Evolutionary conservation across 2,797 vertebrate species (phyloP).

Genomic region (Onychomys arenicola): DNA sequence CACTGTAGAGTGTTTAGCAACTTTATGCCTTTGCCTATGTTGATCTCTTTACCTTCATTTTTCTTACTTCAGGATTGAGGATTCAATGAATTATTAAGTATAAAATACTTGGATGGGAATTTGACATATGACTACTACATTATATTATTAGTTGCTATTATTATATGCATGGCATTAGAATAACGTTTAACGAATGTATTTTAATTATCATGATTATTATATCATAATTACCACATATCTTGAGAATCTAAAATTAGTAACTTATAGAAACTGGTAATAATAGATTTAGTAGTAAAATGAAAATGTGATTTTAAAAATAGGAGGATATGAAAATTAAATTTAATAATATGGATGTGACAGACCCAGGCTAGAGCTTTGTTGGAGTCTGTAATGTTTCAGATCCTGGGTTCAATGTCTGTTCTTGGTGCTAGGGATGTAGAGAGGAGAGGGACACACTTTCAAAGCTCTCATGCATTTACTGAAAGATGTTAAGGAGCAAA

Average conservation of each 20-base stretch:
- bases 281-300: background rate
- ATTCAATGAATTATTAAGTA: background rate
- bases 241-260: background rate
- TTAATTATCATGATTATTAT: conserved; percentile 13
- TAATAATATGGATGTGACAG: conserved; percentile 1
- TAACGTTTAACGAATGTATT: background rate
- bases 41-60: background rate
- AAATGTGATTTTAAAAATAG: background rate
- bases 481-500: background rate
- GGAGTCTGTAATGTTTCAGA: background rate
- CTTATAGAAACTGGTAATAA: conserved; percentile 15
- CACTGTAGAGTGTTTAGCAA: background rate
- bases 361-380: background rate
- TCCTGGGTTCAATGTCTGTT: background rate
- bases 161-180: background rate
- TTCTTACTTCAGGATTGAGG: background rate
- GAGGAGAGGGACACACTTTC: background rate
- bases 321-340: background rate
- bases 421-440: background rate
- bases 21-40: background rate
- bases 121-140: background rate
- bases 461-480: background rate
- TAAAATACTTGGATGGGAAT: background rate
- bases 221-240: background rate
- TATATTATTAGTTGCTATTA: background rate